A percentile compares a stretch with the other conserved stretches of the same genome.
Conservation (phyloP, 2,797 vertebrate species). For the Alosa sapidissima region DNA sequence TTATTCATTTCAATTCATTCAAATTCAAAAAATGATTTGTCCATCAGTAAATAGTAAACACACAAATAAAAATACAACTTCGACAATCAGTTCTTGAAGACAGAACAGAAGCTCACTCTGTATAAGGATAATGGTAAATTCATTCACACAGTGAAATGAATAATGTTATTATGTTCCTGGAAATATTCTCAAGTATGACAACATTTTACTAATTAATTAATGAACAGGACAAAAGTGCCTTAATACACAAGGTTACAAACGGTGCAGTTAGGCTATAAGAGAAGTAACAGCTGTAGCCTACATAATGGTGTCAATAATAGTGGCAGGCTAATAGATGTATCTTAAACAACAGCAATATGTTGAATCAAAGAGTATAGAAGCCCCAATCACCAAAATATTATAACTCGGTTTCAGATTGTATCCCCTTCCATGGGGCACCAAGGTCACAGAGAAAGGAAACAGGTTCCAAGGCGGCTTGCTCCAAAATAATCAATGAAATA, state of each 20-base stretch:
- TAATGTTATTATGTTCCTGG: neutral
- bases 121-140: neutral
- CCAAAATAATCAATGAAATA: conserved; percentile 33
- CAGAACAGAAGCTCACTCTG: neutral
- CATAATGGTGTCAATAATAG: no score
- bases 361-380: neutral
- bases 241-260: neutral
- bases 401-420: neutral
- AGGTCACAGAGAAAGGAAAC: conserved; percentile 3
- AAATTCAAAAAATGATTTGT: neutral
- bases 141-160: neutral
- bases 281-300: neutral
- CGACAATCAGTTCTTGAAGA: neutral
- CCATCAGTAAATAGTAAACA: neutral
- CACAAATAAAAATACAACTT: no score
- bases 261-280: neutral
- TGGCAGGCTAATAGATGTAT: neutral
- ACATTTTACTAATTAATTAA: neutral
- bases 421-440: neutral
- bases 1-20: neutral
- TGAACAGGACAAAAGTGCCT: neutral
- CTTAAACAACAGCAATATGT: neutral
- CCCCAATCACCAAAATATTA: neutral
- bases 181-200: neutral
- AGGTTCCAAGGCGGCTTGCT: neutral